Percentiles rank a stretch among this genome's conserved stretches.
Conservation (phyloP, 2,888 invertebrate species). For the Coelopa pilipes region DNA sequence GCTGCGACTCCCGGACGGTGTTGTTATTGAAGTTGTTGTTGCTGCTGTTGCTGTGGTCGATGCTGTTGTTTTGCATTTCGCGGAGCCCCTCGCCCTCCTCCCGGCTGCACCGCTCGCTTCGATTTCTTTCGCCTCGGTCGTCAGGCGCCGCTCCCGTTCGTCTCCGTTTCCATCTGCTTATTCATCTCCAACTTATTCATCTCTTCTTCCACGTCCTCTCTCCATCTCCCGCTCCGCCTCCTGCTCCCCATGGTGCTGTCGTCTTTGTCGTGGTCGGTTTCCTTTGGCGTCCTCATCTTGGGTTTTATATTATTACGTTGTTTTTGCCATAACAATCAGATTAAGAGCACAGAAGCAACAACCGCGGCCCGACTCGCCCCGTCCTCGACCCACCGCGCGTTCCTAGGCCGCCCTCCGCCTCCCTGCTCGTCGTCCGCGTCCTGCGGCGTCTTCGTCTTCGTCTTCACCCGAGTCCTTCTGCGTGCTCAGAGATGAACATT, state of each 20-base stretch:
- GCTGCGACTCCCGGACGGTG: not conserved
- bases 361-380: not conserved
- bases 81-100: too few relatives aligned
- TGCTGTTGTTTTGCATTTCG: not conserved
- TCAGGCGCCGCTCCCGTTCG: not conserved
- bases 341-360: constrained; percentile 16
- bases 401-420: too few relatives aligned
- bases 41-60: not conserved
- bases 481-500: not conserved
- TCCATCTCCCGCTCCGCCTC: not conserved
- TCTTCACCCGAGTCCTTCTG: not conserved
- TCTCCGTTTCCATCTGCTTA: not conserved
- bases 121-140: not conserved
- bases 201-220: not conserved
- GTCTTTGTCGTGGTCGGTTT: too few relatives aligned
- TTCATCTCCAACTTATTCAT: not conserved
- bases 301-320: constrained; percentile 20
- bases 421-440: too few relatives aligned
- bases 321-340: constrained; percentile 27
- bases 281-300: not conserved
- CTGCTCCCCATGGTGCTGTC: too few relatives aligned
- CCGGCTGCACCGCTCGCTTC: not conserved
- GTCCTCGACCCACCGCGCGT: too few relatives aligned
- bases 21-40: constrained; percentile 7
- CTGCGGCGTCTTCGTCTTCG: not conserved